Conservation (phyloP, 2,888 invertebrate species). For the Conistra vaccinii region DNA sequence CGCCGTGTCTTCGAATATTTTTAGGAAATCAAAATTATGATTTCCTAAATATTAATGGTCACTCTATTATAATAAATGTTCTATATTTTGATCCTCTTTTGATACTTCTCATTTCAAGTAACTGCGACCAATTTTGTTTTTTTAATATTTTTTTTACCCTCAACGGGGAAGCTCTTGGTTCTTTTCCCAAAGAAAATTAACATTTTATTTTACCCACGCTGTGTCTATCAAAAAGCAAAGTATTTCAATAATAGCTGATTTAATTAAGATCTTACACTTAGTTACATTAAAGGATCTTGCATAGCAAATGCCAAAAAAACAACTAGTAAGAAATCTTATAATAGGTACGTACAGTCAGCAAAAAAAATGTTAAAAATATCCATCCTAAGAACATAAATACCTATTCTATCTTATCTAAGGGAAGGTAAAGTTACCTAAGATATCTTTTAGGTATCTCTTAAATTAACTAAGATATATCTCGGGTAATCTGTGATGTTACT, state of each 20-base stretch:
- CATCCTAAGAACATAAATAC: background rate
- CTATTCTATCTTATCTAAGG: background rate
- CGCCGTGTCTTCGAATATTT: background rate
- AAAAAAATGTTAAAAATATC: background rate
- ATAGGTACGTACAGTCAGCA: background rate
- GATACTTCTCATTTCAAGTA: too few relatives aligned
- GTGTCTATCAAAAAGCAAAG: background rate
- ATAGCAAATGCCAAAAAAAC: background rate
- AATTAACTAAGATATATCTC: constrained; percentile 41
- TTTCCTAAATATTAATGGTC: background rate
- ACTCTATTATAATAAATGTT: background rate
- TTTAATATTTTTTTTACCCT: too few relatives aligned
- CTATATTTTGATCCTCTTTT: too few relatives aligned
- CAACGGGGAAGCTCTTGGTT: too few relatives aligned
- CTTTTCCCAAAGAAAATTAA: background rate
- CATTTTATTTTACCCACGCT: background rate
- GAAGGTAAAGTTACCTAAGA: constrained; percentile 5
- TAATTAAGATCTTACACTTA: background rate
- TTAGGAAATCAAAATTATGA: background rate
- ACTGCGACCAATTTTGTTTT: background rate
- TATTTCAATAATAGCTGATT: background rate
- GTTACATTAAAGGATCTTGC: background rate
- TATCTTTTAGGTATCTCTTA: constrained; percentile 33
- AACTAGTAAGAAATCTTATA: background rate
- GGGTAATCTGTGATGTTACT: constrained; percentile 28